Base-by-base conservation (phyloP, 2,888 invertebrate species). In the Andrena haemorrhoa region DNA sequence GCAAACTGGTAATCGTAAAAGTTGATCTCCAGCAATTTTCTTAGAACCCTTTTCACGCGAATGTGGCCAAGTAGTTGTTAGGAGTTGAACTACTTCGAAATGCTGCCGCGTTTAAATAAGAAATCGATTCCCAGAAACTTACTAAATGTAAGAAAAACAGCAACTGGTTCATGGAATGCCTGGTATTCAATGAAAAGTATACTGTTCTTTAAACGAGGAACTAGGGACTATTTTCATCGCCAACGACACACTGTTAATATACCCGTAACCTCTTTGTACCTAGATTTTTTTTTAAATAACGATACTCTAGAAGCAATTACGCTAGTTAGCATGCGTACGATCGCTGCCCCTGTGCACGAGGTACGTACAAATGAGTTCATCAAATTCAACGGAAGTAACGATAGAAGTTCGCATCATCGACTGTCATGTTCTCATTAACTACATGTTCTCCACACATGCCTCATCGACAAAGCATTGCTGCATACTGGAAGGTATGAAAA, bases 331-430 rank as follows among this genome's bases (percentile, higher is more conserved):
- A 75, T 63, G 75, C 75, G 84, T 82, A 84, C 71, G 78, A 84
- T 79, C 86, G 75, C 83, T 84, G 82, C 75, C 65, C 73, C 72
- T 74, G 76, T 83, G 83, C 69, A 79, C 76, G 86, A 85, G 83
- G 86, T 86, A 86, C 84, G 79, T 86, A 86, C 68, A 53, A 66
- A 81, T 56, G 58, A 71, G 68, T 64, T 79, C 29, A 10, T 74
- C 51, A 69, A 47, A 26, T 58, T 41, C 2, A 10, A 41, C 41
- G 16, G 41, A 73, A 53, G 56, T n/a, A 49, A 33, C 10, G 35
- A 26, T n/a, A 51, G 23, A n/a, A 23, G 23, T 56, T 56, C 26
- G 56, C 23, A 68, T 16, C 49, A 23, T 69, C 53, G 63, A 41
- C 35, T 26, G 4, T 26, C 23, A 23, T 26, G 47, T 47, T 69